phyloP scores from a whole-genome alignment of 2,888 invertebrate species.

The Caenorhabditis imperialis region DNA sequence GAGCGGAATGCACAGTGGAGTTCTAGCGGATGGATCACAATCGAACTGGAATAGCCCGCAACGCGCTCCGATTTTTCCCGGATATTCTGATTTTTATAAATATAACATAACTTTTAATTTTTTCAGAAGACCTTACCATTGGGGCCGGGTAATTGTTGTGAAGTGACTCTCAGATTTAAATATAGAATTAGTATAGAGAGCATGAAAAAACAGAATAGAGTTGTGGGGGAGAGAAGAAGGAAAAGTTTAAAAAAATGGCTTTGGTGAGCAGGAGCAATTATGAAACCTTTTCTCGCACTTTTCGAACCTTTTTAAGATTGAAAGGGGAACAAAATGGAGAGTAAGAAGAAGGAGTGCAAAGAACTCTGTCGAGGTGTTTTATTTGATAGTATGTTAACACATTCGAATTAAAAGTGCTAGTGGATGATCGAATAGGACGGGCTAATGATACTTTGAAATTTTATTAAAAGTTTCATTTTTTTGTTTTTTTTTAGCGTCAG shows the following conservation, averaged over 20 bases:
- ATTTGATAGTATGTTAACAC: no score
- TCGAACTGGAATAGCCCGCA: constrained; percentile 62
- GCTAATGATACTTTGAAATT: no score
- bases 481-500: no score
- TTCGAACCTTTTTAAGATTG: constrained; percentile 13
- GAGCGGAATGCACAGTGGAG: constrained; percentile 65
- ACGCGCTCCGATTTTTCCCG: constrained; percentile 45
- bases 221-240: background rate
- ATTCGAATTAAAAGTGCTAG: no score
- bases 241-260: background rate
- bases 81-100: constrained; percentile 61
- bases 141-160: constrained; percentile 31
- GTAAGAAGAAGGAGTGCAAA: background rate
- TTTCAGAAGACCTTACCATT: constrained; percentile 13
- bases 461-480: no score
- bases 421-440: no score
- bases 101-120: background rate
- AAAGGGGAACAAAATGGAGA: background rate
- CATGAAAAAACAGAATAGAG: background rate
- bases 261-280: constrained; percentile 2
- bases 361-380: no score
- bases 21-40: constrained; percentile 57
- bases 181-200: constrained; percentile 4
- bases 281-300: constrained; percentile 38
- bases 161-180: no score